These are phyloP conservation scores for Samia ricini DNA, from an alignment of 1,140 invertebrate species.

Conservation along the genomic window DNA sequence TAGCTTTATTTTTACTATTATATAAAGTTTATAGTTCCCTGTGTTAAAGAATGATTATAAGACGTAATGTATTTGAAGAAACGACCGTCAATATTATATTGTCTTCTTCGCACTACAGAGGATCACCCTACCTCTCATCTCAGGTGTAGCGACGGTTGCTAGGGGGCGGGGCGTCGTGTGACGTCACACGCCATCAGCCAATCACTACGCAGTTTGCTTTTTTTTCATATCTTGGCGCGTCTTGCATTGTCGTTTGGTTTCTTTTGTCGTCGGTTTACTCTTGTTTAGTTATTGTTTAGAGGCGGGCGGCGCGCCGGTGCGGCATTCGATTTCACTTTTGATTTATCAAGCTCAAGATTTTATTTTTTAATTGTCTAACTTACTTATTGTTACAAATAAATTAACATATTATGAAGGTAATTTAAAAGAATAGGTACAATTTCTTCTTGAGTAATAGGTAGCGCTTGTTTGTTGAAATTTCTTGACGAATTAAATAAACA, in stretches of 20 bases:
- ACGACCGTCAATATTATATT: conserved; percentile 48
- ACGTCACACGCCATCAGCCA: conserved; percentile 60
- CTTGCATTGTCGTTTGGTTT: conserved; percentile 43
- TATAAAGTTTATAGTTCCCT: conserved; percentile 7
- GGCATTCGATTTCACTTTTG: not conserved
- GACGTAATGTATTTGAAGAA: not conserved
- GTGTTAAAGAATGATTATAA: not conserved
- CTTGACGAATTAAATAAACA: no score
- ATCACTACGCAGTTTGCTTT: conserved; percentile 30
- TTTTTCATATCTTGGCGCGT: conserved; percentile 32
- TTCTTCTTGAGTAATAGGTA: no score
- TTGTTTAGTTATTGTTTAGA: conserved; percentile 4
- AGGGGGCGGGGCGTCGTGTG: conserved; percentile 58
- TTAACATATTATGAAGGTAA: no score
- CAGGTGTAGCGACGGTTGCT: conserved; percentile 62
- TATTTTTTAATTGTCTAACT: no score
- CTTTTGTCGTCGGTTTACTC: conserved; percentile 43
- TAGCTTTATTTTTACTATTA: conserved; percentile 20
- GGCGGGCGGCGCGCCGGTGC: not conserved
- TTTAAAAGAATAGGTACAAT: no score
- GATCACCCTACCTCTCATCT: conserved; percentile 60
- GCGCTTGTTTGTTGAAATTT: no score
- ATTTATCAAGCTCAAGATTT: not conserved
- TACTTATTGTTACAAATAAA: no score
- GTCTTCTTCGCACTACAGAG: conserved; percentile 44